These are phyloP conservation scores for Catagonus wagneri DNA, from an alignment of 2,113 vertebrate genomes.

Conservation along the genomic window DNA sequence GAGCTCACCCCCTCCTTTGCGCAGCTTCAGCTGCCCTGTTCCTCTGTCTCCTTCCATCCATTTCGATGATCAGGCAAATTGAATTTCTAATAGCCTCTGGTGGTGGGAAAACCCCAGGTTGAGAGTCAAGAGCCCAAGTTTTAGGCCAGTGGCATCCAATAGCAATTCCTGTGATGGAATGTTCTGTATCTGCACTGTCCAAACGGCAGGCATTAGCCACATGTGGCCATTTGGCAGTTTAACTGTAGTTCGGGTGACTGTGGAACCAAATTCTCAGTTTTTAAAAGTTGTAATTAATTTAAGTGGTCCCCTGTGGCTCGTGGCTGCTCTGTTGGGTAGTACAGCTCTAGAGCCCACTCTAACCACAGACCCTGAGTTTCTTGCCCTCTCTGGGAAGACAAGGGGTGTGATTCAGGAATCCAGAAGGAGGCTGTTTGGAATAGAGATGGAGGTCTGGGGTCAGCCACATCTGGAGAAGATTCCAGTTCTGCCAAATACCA, in stretches of 20 bases:
- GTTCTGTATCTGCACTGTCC: background rate
- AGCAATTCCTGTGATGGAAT: background rate
- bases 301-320: background rate
- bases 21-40: background rate
- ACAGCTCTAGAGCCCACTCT: background rate
- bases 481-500: background rate
- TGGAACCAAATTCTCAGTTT: background rate
- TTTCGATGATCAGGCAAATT: background rate
- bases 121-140: background rate
- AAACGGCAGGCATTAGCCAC: background rate
- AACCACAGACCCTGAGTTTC: background rate
- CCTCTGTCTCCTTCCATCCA: background rate
- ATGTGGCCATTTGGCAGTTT: background rate
- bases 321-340: background rate
- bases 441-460: background rate
- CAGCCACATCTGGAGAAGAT: background rate
- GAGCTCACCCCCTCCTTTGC: background rate
- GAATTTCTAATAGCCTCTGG: background rate
- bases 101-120: background rate
- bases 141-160: background rate
- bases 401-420: background rate
- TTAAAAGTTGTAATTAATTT: background rate
- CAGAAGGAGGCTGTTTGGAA: background rate
- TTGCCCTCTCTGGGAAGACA: background rate
- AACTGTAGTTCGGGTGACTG: background rate